Evolutionary conservation across 2,888 invertebrate species (phyloP).

Genomic region (Nomada fucata): DNA sequence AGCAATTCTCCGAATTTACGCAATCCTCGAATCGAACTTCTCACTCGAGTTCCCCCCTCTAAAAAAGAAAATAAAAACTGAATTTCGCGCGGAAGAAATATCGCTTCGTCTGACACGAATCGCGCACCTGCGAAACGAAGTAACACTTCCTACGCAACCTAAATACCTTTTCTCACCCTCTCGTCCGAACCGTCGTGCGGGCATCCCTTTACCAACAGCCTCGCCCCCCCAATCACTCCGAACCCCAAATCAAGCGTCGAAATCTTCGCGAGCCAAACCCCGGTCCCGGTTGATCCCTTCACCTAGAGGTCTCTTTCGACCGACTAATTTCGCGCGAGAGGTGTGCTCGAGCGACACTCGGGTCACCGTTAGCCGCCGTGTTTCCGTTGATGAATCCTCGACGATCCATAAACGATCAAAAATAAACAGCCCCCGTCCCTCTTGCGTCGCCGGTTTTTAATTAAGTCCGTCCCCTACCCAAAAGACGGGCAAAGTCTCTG

Average conservation of each 20-base stretch:
- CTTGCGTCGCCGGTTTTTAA: slow-evolving; percentile 42
- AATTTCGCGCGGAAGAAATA: no score
- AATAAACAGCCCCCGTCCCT: slow-evolving; percentile 39
- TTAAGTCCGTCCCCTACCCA: slow-evolving; percentile 33
- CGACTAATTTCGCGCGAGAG: slow-evolving; percentile 14
- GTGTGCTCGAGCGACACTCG: not conserved
- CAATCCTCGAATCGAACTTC: no score
- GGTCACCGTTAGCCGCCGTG: not conserved
- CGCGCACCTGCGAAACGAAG: no score
- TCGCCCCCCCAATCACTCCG: not conserved
- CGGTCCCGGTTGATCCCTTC: not conserved
- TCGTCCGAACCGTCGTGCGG: not conserved
- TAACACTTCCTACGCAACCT: no score
- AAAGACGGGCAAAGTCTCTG: not conserved
- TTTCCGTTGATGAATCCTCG: slow-evolving; percentile 21
- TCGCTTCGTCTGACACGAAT: no score
- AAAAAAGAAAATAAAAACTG: no score
- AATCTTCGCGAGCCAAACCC: not conserved
- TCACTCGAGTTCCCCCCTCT: no score
- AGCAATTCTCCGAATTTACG: no score
- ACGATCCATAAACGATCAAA: slow-evolving; percentile 47
- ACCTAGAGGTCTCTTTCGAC: not conserved
- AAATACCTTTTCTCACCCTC: no score
- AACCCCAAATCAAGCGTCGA: no score
- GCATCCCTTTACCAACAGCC: no score